phyloP scores from a whole-genome alignment of 2,113 vertebrate genomes.

The Lutjanus erythropterus region DNA sequence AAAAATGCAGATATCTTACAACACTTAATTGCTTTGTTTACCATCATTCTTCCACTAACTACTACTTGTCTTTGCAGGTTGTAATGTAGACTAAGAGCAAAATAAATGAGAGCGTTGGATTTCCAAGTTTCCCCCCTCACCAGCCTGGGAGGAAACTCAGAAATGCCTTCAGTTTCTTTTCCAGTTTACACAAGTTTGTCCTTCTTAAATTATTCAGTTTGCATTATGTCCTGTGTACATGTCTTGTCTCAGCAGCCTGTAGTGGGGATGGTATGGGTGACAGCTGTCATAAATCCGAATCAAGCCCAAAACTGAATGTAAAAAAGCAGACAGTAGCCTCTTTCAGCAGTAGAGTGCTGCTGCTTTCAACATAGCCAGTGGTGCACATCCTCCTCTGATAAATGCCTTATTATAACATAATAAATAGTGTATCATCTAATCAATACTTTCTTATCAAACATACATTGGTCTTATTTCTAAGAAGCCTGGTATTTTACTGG shows the following conservation, averaged over 20 bases:
- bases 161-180: slow-evolving; percentile 17
- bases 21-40: neutral
- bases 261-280: slow-evolving; percentile 26
- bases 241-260: slow-evolving; percentile 31
- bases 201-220: slow-evolving; percentile 45
- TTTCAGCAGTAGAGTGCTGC: slow-evolving; percentile 8
- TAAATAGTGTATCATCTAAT: neutral
- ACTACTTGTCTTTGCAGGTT: neutral
- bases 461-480: neutral
- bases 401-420: neutral
- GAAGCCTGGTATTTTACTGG: neutral
- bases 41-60: neutral
- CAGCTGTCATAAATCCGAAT: slow-evolving; percentile 51
- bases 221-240: slow-evolving; percentile 23
- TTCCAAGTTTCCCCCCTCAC: neutral
- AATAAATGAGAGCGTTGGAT: neutral
- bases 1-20: neutral
- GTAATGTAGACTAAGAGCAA: neutral
- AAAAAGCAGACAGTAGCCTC: slow-evolving; percentile 16
- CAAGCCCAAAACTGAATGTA: slow-evolving; percentile 26
- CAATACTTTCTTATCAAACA: neutral
- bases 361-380: slow-evolving; percentile 26
- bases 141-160: neutral
- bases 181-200: slow-evolving; percentile 19
- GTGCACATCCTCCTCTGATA: neutral